phyloP scores from a whole-genome alignment of 2,888 invertebrate species.

The Elmis aenea region DNA sequence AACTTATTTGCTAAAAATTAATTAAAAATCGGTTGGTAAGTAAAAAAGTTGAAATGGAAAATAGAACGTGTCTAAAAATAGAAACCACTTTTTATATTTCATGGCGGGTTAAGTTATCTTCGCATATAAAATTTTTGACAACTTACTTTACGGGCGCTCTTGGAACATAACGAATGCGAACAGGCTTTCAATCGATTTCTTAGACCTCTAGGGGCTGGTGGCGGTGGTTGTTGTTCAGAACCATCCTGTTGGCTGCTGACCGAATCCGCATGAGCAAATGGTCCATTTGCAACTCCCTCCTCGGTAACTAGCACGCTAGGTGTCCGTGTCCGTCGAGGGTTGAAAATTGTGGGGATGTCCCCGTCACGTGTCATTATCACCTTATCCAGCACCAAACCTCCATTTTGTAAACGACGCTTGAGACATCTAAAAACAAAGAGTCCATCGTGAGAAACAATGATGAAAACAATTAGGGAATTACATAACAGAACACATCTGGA shows the following conservation, averaged over 20 bases:
- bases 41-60: too few species aligned
- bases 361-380: slow-evolving; percentile 62
- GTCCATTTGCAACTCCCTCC: slow-evolving; percentile 41
- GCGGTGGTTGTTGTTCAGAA: slow-evolving; percentile 44
- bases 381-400: slow-evolving; percentile 10
- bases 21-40: too few species aligned
- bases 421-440: too few species aligned
- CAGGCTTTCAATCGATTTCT: slow-evolving; percentile 54
- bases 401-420: slow-evolving; percentile 9
- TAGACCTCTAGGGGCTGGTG: slow-evolving; percentile 45
- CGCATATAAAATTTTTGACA: too few species aligned
- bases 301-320: slow-evolving; percentile 44
- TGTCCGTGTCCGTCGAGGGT: slow-evolving; percentile 51
- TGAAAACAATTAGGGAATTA: too few species aligned
- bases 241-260: slow-evolving; percentile 36
- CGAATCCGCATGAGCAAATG: slow-evolving; percentile 42
- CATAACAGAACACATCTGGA: too few species aligned
- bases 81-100: too few species aligned
- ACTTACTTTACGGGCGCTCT: slow-evolving; percentile 73
- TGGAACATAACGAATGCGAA: slow-evolving; percentile 74
- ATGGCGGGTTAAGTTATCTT: too few species aligned
- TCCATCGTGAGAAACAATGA: too few species aligned
- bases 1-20: too few species aligned
- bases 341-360: slow-evolving; percentile 77
- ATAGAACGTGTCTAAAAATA: too few species aligned